Base-by-base conservation (phyloP, 2,113 vertebrate genomes). In the Anolis sagrei region DNA sequence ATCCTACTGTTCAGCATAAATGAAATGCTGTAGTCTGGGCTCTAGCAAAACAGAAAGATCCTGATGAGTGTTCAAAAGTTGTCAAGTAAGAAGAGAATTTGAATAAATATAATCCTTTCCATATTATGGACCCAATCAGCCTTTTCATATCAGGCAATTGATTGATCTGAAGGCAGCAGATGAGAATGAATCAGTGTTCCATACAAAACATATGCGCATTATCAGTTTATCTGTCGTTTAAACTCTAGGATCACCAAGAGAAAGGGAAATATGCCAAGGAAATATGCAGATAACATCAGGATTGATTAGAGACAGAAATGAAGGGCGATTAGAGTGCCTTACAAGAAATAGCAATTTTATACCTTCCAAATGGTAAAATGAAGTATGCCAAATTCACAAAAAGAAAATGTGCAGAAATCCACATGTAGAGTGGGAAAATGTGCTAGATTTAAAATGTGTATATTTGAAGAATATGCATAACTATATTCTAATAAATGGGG, bases 21-120 rank as follows among this genome's bases (percentile, higher is more conserved):
- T 82, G 83, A 91, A 76, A 27, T 36, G 23, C 19, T 92, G 10
- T 27, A 74, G 44, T 80, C 79, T 23, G 10, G 83, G 16, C 29
- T 84, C 32, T 44, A 27, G 1, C 3, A 83, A 36, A 89, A 77
- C n/a, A 39, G 2, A 85, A 61, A 39, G 5, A 13, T 76, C 39
- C 51, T 93, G 32, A 39, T 34, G n/a, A 4, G 29, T 2, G 21
- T 0, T 29, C 76, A 61, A 27, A 89, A 82, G 3, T n/a, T 54
- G 77, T 72, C 9, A 82, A 70, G 61, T 64, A 58, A 78, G 78
- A 88, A 76, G 8, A 81, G 69, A 81, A 76, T 82, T 1, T 81
- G 75, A 87, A 48, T 76, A 70, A 86, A 70, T 84, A 23, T 83
- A 77, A 21, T 5, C 6, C 36, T 81, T 58, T 44, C 36, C n/a